phyloP scores from a whole-genome alignment of 2,113 vertebrate species.

The Pristiophorus japonicus region DNA sequence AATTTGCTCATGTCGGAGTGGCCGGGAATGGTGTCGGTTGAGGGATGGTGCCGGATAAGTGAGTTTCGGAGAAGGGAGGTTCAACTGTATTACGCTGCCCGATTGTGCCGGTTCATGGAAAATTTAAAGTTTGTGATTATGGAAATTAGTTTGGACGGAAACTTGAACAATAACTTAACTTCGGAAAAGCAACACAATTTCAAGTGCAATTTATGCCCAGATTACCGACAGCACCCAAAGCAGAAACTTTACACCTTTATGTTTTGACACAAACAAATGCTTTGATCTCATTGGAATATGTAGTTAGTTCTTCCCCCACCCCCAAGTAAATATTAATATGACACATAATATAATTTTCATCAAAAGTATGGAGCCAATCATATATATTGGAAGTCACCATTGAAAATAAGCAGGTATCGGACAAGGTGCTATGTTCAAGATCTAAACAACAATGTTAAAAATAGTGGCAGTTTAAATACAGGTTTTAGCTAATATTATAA shows the following conservation, averaged over 20 bases:
- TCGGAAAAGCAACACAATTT: not conserved
- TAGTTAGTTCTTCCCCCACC: not conserved
- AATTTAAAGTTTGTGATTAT: too few relatives aligned
- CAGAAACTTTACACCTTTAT: not conserved
- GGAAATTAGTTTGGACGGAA: not conserved
- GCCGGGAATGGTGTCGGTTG: too few relatives aligned
- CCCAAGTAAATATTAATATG: not conserved
- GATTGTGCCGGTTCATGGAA: too few relatives aligned
- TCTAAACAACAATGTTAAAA: not conserved
- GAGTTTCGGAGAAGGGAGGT: too few relatives aligned
- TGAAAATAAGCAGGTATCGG: not conserved
- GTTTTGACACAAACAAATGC: not conserved
- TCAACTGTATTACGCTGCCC: too few relatives aligned
- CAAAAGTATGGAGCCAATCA: not conserved
- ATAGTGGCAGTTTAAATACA: not conserved
- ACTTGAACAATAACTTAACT: not conserved
- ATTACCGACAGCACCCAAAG: not conserved
- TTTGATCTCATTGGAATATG: not conserved
- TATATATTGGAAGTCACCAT: not conserved
- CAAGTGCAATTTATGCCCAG: not conserved
- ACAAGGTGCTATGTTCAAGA: not conserved
- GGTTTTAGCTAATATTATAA: not conserved
- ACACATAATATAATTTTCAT: not conserved
- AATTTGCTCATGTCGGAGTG: too few relatives aligned
- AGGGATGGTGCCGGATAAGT: too few relatives aligned